Evolutionary conservation across 2,113 vertebrate species (phyloP).

Genomic region (Aleadryas rufinucha): DNA sequence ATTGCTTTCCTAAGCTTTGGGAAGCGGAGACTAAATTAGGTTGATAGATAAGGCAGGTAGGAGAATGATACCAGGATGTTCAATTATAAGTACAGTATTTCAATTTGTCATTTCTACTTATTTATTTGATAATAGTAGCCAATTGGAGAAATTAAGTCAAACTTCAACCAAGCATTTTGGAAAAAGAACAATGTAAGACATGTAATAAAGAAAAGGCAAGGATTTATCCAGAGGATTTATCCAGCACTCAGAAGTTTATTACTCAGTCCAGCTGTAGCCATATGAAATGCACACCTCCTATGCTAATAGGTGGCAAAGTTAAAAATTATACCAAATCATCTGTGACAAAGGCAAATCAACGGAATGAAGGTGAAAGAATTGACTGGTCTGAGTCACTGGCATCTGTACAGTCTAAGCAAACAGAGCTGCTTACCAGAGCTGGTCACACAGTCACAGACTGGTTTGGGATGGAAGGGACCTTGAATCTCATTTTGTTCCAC

Average conservation of each 20-base stretch:
- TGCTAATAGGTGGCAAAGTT: background rate
- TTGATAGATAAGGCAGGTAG: conserved; percentile 28
- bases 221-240: background rate
- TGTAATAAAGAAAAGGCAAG: background rate
- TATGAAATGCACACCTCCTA: background rate
- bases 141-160: background rate
- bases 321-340: background rate
- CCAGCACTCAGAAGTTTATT: background rate
- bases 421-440: background rate
- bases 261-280: background rate
- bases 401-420: background rate
- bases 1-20: conserved; percentile 12
- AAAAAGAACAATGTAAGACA: background rate
- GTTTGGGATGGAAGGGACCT: background rate
- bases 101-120: background rate
- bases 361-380: background rate
- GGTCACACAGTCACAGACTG: background rate
- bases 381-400: background rate
- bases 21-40: conserved; percentile 43
- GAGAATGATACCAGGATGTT: background rate
- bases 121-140: background rate
- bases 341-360: background rate
- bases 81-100: conserved; percentile 23
- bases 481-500: background rate
- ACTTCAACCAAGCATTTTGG: background rate